These are phyloP conservation scores for Tachypleus tridentatus DNA, from an alignment of 1,140 invertebrate species.

Conservation along the genomic window DNA sequence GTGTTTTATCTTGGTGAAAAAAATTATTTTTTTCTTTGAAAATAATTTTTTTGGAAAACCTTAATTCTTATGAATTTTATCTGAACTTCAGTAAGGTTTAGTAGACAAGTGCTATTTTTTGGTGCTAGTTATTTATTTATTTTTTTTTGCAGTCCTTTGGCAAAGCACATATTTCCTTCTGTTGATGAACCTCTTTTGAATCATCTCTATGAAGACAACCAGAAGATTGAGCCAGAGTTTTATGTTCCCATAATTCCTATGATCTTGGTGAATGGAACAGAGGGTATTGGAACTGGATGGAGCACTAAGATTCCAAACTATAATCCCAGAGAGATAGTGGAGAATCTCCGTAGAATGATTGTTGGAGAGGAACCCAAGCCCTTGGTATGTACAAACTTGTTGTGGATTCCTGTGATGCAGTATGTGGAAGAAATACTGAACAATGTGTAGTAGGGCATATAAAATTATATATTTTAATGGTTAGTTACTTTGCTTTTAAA, in stretches of 20 bases:
- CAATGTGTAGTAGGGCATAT: too few relatives aligned
- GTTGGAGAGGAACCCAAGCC: conserved; percentile 32
- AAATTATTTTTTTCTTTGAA: too few relatives aligned
- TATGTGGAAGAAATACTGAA: too few relatives aligned
- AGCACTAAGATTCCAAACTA: conserved; percentile 45
- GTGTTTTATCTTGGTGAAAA: too few relatives aligned
- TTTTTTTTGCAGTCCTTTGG: conserved; percentile 38
- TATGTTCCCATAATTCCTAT: conserved; percentile 44
- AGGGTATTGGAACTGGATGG: conserved; percentile 43
- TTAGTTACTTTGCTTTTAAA: too few relatives aligned
- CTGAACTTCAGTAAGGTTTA: too few relatives aligned
- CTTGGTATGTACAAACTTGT: conserved; percentile 33
- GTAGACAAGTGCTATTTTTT: too few relatives aligned
- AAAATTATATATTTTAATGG: too few relatives aligned
- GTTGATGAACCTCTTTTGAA: conserved; percentile 40
- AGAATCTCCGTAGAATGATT: conserved; percentile 39
- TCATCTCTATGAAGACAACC: conserved; percentile 41
- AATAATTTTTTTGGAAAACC: too few relatives aligned
- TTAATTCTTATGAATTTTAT: too few relatives aligned
- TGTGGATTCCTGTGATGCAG: too few relatives aligned
- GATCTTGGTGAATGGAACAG: conserved; percentile 43
- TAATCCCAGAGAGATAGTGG: conserved; percentile 40
- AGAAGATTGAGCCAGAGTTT: conserved; percentile 40
- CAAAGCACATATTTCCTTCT: conserved; percentile 36
- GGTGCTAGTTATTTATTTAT: too few relatives aligned